Evolutionary conservation across 35 echinoderm and acorn worm species (phyloP), one percentile per base, ranked within the genome.

Genomic region (Eucidaris tribuloides): DNA sequence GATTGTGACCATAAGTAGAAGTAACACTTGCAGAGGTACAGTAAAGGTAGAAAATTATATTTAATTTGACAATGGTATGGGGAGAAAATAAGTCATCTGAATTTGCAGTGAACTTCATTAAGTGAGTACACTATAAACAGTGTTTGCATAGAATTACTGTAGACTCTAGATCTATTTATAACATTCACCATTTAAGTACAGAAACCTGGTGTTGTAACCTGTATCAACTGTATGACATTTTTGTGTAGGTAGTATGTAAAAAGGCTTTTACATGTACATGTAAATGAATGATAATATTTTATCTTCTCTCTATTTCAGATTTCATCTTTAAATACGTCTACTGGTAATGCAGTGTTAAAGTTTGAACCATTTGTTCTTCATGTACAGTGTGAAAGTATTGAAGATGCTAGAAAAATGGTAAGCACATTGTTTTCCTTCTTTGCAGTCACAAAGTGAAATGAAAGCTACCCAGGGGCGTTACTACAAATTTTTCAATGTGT

Each of bases 321-420:
- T 39, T 63, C 62, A 40, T 54, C 79, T 17, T 39, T 90, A 14
- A 24, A 80, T 19, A 71, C 35, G 20, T 42, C 59, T 13, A 34
- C 50, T n/a, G 80, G 76, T 24, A 62, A 45, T 7, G 89, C 85
- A 5, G 84, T 96, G 17, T 78, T 96, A 22, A 96, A 96, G 42
- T 96, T 87, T 84, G 93, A 96, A 71, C 83, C 93, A 41, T 96
- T 96, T 46, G 79, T 96, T 38, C 84, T 96, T 38, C 93, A 96
- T 84, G 89, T 96, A 2, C 93, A 96, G 61, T 96, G 93, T 62
- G 46, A 72, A 31, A 71, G 33, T 48, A 42, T 88, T 19, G 78
- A 91, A 41, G 71, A 88, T 83, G 93, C 93, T 17, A 83, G 80
- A 36, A 58, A 84, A 18, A 77, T 96, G 88, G 93, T 96, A 80